These are phyloP conservation scores for Acleris cristana DNA, from an alignment of 2,888 invertebrate genomes.

Conservation along the genomic window DNA sequence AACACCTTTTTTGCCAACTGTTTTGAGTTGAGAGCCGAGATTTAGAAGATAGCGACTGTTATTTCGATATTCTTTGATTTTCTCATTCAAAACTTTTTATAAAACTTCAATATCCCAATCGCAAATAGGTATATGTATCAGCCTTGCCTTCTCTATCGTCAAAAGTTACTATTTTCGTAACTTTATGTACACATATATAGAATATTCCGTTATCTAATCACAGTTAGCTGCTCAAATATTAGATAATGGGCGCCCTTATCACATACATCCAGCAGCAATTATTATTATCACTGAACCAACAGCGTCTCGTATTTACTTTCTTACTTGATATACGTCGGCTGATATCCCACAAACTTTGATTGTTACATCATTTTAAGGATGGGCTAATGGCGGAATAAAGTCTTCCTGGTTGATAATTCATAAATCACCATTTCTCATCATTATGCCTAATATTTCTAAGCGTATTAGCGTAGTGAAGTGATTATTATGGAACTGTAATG, in stretches of 20 bases:
- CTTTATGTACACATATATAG: conserved; percentile 59
- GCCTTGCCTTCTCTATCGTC: conserved; percentile 35
- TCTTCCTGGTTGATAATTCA: not conserved
- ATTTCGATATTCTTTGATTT: too few species aligned
- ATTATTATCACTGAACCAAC: conserved; percentile 75
- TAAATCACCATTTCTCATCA: too few species aligned
- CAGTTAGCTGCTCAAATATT: conserved; percentile 70
- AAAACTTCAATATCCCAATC: not conserved
- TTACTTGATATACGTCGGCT: conserved; percentile 63
- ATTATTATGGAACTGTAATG: too few species aligned
- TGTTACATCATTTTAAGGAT: conserved; percentile 32
- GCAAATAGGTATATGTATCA: not conserved
- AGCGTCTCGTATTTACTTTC: conserved; percentile 42
- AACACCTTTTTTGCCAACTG: too few species aligned
- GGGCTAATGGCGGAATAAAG: conserved; percentile 14
- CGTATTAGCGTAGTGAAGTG: too few species aligned
- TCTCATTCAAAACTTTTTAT: not conserved
- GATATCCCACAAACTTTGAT: conserved; percentile 41
- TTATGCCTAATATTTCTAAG: too few species aligned
- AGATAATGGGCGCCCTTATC: conserved; percentile 74
- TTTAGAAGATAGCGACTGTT: too few species aligned
- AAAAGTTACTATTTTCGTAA: conserved; percentile 51
- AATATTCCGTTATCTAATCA: conserved; percentile 69
- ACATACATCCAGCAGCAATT: conserved; percentile 77
- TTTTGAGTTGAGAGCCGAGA: too few species aligned